Percentiles rank a stretch among this genome's conserved stretches.
Conservation (phyloP, 2,113 vertebrate species). For the Xyliphius kryptos region DNA sequence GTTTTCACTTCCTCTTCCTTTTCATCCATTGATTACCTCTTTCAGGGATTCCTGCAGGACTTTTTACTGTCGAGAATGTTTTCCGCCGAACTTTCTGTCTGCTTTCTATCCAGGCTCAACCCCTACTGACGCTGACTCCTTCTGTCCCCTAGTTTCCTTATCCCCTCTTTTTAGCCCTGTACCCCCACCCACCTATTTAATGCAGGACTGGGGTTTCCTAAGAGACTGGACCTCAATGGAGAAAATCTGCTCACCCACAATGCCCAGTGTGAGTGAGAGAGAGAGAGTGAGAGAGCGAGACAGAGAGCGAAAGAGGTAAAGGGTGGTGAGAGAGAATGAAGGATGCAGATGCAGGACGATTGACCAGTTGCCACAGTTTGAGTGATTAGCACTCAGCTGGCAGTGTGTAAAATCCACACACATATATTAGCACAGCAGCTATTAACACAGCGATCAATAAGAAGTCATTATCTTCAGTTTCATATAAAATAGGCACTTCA, state of each 20-base stretch:
- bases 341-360: too few species aligned
- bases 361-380: slow-evolving; percentile 54
- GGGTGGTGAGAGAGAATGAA: too few species aligned
- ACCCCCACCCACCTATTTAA: slow-evolving; percentile 56
- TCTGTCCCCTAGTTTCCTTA: slow-evolving; percentile 54
- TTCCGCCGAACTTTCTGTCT: neutral
- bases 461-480: too few species aligned
- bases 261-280: slow-evolving; percentile 56
- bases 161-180: slow-evolving; percentile 33
- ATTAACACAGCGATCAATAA: too few species aligned
- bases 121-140: slow-evolving; percentile 53
- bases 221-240: slow-evolving; percentile 76
- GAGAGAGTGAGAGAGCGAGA: slow-evolving; percentile 29
- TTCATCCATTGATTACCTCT: neutral
- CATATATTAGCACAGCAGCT: too few species aligned
- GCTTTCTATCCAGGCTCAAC: slow-evolving; percentile 5
- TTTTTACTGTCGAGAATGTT: slow-evolving; percentile 1
- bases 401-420: slow-evolving; percentile 9
- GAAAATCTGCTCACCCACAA: slow-evolving; percentile 75
- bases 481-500: too few species aligned
- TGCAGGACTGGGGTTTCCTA: slow-evolving; percentile 75
- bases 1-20: neutral
- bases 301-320: slow-evolving; percentile 8
- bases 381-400: slow-evolving; percentile 45
- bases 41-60: neutral